Percentiles rank a stretch among this genome's conserved stretches.
Conservation (phyloP, 2,113 vertebrate genomes). For the cat (Felis catus) region DNA sequence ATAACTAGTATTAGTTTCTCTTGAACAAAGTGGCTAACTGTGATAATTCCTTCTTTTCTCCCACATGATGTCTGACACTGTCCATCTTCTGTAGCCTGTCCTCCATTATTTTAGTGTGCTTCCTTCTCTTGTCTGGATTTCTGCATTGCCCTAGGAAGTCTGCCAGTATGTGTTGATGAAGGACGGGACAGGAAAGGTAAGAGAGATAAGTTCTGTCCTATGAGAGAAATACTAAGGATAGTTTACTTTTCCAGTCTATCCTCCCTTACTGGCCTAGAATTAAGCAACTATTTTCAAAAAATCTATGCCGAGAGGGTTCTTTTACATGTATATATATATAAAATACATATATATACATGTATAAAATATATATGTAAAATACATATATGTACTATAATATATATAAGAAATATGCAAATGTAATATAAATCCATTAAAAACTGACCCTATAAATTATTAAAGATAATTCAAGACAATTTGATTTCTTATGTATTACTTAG, state of each 20-base stretch:
- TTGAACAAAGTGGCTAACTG: constrained; percentile 74
- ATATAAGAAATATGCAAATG: neutral
- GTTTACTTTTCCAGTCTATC: constrained; percentile 37
- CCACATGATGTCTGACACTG: constrained; percentile 81
- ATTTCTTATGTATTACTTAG: constrained; percentile 45
- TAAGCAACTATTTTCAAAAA: constrained; percentile 61
- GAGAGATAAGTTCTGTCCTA: constrained; percentile 80
- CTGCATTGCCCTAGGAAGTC: constrained; percentile 86
- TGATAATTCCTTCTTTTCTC: constrained; percentile 81
- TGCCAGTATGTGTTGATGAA: constrained; percentile 87
- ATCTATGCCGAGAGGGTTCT: neutral
- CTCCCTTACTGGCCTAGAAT: constrained; percentile 66
- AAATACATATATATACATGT: neutral
- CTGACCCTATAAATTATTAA: neutral
- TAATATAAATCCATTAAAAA: constrained; percentile 29
- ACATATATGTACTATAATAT: neutral
- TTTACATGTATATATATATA: neutral
- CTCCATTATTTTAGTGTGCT: constrained; percentile 85
- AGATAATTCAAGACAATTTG: constrained; percentile 41
- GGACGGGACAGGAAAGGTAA: constrained; percentile 87
- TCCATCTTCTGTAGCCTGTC: constrained; percentile 82
- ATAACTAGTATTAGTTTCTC: constrained; percentile 71
- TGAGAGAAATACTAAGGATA: constrained; percentile 67
- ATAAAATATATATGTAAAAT: neutral
- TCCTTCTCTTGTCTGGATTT: constrained; percentile 87